phyloP scores from a whole-genome alignment of 2,797 vertebrate species.

The Manis crassicaudata region DNA sequence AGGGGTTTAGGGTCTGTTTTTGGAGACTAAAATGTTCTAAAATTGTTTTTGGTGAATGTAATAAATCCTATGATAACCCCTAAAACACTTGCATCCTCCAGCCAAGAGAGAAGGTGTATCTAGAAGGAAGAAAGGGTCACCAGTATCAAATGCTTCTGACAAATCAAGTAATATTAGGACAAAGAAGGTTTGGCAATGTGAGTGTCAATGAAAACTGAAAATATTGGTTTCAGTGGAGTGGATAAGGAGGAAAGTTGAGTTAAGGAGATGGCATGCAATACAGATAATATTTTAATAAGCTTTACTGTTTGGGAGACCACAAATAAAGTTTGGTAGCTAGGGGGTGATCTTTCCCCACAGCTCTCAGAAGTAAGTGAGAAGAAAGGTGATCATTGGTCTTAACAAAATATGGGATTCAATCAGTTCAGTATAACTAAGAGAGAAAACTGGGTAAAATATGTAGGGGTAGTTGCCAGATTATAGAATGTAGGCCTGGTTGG shows the following conservation, averaged over 20 bases:
- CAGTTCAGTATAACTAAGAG: not conserved
- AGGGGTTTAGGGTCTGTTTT: not conserved
- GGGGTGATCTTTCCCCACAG: not conserved
- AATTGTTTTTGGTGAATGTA: not conserved
- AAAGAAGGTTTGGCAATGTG: not conserved
- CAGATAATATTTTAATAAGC: not conserved
- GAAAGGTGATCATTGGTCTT: not conserved
- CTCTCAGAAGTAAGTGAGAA: not conserved
- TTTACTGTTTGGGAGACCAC: not conserved
- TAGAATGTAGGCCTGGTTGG: not conserved
- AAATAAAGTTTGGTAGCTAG: not conserved
- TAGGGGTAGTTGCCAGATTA: not conserved
- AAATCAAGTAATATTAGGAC: not conserved
- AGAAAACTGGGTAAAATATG: not conserved
- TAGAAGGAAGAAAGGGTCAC: not conserved
- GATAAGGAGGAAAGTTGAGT: not conserved
- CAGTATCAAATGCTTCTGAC: not conserved
- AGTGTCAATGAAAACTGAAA: not conserved
- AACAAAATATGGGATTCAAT: not conserved
- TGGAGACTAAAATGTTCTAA: not conserved
- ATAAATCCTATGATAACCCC: not conserved
- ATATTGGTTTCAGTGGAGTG: not conserved
- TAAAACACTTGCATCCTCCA: too few relatives aligned
- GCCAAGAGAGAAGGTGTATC: not conserved
- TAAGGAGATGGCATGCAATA: not conserved